A percentile compares a stretch with the other conserved stretches of the same genome.
phyloP scores from a whole-genome alignment of 2,113 vertebrate genomes.

The Corydoras maculifer region DNA sequence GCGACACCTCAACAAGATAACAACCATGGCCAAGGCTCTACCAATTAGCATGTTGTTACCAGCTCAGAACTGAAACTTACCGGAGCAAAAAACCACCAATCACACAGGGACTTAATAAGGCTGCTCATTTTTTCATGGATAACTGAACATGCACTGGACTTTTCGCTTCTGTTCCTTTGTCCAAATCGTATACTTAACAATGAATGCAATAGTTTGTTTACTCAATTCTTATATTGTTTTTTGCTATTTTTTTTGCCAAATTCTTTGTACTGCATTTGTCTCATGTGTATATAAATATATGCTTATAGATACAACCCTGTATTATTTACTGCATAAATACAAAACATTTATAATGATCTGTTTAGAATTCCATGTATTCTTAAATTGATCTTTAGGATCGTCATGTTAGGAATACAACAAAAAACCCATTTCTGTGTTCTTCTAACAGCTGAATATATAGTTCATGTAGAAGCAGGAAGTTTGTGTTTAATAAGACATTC shows the following conservation, averaged over 20 bases:
- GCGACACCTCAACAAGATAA: constrained; percentile 74
- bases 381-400: constrained; percentile 65
- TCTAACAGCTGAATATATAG: too few relatives aligned
- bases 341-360: constrained; percentile 62
- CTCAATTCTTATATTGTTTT: constrained; percentile 44
- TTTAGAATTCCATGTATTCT: constrained; percentile 61
- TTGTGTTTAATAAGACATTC: too few relatives aligned
- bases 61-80: constrained; percentile 46
- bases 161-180: constrained; percentile 49
- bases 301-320: constrained; percentile 53
- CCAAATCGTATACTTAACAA: constrained; percentile 53
- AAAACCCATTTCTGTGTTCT: too few relatives aligned
- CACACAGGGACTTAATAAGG: constrained; percentile 51
- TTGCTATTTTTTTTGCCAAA: constrained; percentile 60
- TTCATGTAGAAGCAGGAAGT: too few relatives aligned
- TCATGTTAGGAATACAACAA: too few relatives aligned
- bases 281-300: constrained; percentile 44
- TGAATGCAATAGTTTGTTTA: constrained; percentile 60
- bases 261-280: constrained; percentile 66
- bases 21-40: constrained; percentile 55
- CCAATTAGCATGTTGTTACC: constrained; percentile 71
- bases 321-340: constrained; percentile 57
- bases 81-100: constrained; percentile 46
- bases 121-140: constrained; percentile 57
- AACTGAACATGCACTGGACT: constrained; percentile 71